Base-by-base conservation (phyloP, 2,888 invertebrate genomes). In the Tromatobia lineatoria region DNA sequence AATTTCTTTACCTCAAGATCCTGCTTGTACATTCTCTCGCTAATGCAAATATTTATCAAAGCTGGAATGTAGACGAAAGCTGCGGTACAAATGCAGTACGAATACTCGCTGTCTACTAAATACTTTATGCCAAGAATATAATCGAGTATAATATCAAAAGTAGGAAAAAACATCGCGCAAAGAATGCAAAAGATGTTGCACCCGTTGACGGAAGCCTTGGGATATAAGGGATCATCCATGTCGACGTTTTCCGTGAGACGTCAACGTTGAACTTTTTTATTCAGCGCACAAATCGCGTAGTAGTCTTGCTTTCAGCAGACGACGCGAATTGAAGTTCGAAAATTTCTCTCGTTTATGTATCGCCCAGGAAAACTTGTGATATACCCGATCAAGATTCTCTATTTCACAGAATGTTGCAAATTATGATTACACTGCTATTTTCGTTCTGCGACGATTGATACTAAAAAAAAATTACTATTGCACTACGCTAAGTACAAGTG, bases 41-140 rank as follows among this genome's bases (percentile, higher is more conserved):
- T 97, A 73, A 97, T 96, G 13, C 96, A 95, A 13, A 96, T 97
- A 92, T 96, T 97, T 38, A 97, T 95, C 85, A 97, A 94, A 0
- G 97, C 96, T 66, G 97, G 97, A 88, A 97, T 92, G 67, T 97
- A 94, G 87, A 97, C 96, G 90, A 97, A 96, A 47, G 94, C 95
- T 64, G 96, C 91, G 0, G 97, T 97, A 94, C 96, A 95, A 29
- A 95, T 94, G 90, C 97, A 97, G 92, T 96, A 96, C 71, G 94
- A 94, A 85, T 94, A 94, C 89, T 95, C 94, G n/a, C 93, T 92
- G 25, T 94, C 94, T 82, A 95, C 88, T 86, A 95, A 95, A 91
- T 97, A 97, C 90, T 95, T 94, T 84, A 95, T 94, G 15, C 96
- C 96, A 38, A 97, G 94, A 92, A 96, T 96, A 54, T 96, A 95